Base-by-base conservation (phyloP, 2,113 vertebrate species). In the Pomatostomus ruficeps region DNA sequence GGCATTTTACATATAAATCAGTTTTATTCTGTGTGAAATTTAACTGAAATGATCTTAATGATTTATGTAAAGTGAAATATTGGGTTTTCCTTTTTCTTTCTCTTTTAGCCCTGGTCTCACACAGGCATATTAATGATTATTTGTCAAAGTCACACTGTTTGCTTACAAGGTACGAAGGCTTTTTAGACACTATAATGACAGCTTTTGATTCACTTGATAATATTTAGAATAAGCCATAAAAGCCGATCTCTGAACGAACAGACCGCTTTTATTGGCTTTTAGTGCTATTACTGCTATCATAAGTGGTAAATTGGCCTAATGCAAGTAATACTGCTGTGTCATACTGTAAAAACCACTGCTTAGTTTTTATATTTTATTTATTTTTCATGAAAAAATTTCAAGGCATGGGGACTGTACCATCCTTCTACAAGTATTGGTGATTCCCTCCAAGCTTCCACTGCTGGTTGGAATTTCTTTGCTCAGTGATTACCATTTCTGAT, bases 91-190 rank as follows among this genome's bases (percentile, higher is more conserved):
- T 97, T 92, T 91, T 96, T 85, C 55, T 75, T 84, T 71, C 51
- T 94, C 72, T 85, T 88, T 82, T 74, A 95, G 91, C 62, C 49
- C 58, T 94, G 95, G 97, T 93, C 96, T 98, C 97, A 97, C 92
- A 92, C 92, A 96, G 96, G 94, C 94, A 84, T 26, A 38, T 94
- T 98, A 98, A 98, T 98, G 97, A 98, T 97, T 98, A 98, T 98
- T 98, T 98, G 97, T 98, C 97, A 98, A 97, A 98, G 95, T 97
- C 97, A 97, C 96, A 98, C 97, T 98, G 98, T 98, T 98, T 98
- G 97, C 98, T 98, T 98, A 98, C 97, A 98, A 96, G 95, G 96
- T 98, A 97, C 72, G 96, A 97, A 98, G 97, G 96, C 96, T 98
- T 98, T 98, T 98, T 98, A 98, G 98, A 96, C 97, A 97, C 94